A percentile compares a stretch with the other conserved stretches of the same genome.
phyloP scores from a whole-genome alignment of 1,140 invertebrate species.

The Nomia melanderi region DNA sequence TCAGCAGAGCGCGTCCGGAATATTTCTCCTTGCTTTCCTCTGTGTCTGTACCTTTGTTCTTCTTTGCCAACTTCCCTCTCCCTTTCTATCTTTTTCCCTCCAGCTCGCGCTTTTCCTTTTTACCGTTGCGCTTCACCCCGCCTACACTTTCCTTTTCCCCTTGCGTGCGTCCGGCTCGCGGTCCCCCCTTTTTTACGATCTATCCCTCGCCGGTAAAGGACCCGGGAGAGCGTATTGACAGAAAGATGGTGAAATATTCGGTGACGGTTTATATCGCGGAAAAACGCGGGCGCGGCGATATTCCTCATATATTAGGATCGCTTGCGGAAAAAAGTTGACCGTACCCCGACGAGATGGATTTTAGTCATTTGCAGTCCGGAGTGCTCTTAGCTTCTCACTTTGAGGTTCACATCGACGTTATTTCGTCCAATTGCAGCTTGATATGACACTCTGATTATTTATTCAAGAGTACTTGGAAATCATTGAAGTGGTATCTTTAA shows the following conservation, averaged over 20 bases:
- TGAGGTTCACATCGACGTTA: no score
- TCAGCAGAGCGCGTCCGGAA: constrained; percentile 73
- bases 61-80: constrained; percentile 43
- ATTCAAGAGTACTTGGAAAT: no score
- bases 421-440: no score
- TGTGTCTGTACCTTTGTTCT: constrained; percentile 56
- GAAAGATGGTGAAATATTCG: constrained; percentile 44
- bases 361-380: no score
- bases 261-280: constrained; percentile 47
- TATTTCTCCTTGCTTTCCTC: constrained; percentile 66
- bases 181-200: constrained; percentile 42
- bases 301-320: constrained; percentile 16
- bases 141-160: background rate
- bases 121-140: background rate
- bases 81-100: background rate
- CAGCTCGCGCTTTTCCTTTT: constrained; percentile 6
- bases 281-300: constrained; percentile 20
- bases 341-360: background rate
- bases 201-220: background rate
- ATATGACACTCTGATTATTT: no score
- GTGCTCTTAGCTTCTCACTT: no score
- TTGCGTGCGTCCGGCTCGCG: background rate
- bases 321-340: background rate
- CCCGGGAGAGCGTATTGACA: constrained; percentile 31
- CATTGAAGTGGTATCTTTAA: no score